These are phyloP conservation scores for Rhopalosiphum maidis DNA, from an alignment of 1,140 invertebrate genomes.

Conservation along the genomic window DNA sequence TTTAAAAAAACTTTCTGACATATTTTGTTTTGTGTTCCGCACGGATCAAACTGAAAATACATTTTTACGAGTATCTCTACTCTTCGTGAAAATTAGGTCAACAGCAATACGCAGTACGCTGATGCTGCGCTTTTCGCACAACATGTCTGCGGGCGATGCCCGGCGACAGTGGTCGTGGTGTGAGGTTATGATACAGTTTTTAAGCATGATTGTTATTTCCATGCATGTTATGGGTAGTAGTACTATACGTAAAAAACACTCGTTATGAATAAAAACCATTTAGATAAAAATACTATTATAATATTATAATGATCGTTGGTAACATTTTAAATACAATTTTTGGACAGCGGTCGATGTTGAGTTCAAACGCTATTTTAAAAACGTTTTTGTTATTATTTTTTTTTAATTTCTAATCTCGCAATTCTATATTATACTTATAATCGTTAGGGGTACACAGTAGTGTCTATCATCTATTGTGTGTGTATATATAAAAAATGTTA, in stretches of 20 bases:
- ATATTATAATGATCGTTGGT: background rate
- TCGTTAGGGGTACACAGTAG: background rate
- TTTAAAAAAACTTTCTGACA: background rate
- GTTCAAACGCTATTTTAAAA: background rate
- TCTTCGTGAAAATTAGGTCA: background rate
- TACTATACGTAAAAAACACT: background rate
- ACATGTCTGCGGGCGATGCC: background rate
- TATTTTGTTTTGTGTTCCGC: conserved; percentile 10
- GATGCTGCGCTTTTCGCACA: background rate
- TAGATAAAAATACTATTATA: background rate
- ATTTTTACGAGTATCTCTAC: background rate
- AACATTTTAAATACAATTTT: background rate
- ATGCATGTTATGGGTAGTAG: background rate
- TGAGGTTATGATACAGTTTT: background rate
- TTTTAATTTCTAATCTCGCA: background rate
- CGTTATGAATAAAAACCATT: background rate
- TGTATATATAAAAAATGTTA: background rate
- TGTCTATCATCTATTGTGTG: background rate
- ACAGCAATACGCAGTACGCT: background rate
- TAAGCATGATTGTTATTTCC: background rate
- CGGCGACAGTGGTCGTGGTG: too few species aligned
- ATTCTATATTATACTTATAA: background rate
- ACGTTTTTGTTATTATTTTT: background rate
- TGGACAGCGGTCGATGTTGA: background rate
- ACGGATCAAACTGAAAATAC: background rate